phyloP scores from a whole-genome alignment of 2,888 invertebrate genomes.

The Tryphoninae sp. region DNA sequence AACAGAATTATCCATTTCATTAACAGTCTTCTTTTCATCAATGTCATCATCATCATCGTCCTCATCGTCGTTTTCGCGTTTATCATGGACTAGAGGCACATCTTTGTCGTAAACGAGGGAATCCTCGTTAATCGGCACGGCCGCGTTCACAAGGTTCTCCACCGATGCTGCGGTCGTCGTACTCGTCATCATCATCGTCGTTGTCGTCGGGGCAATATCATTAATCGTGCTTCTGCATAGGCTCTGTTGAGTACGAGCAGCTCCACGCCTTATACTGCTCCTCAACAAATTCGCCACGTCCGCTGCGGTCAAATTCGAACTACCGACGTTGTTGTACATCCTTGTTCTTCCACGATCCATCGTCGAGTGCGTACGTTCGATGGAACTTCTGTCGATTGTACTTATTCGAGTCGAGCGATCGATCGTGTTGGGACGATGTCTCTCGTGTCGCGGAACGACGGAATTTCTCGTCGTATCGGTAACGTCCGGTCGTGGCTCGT shows the following conservation, averaged over 20 bases:
- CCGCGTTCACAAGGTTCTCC: constrained; percentile 79
- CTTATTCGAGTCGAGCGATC: constrained; percentile 73
- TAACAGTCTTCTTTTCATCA: constrained; percentile 79
- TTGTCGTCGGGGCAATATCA: constrained; percentile 24
- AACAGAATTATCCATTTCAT: constrained; percentile 77
- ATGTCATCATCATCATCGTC: constrained; percentile 64
- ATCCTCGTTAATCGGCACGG: constrained; percentile 79
- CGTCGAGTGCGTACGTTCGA: constrained; percentile 74
- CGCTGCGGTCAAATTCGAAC: constrained; percentile 82
- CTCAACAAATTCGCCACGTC: constrained; percentile 84
- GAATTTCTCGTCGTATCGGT: constrained; percentile 55
- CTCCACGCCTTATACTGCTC: constrained; percentile 83
- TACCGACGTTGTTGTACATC: constrained; percentile 64
- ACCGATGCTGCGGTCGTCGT: constrained; percentile 74
- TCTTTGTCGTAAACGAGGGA: constrained; percentile 74
- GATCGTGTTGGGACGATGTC: constrained; percentile 74
- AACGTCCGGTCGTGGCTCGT: constrained; percentile 69
- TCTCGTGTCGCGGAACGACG: constrained; percentile 48
- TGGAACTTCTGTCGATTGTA: constrained; percentile 67
- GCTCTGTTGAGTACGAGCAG: constrained; percentile 76
- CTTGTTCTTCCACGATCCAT: constrained; percentile 69
- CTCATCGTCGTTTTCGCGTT: constrained; percentile 56
- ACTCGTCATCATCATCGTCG: constrained; percentile 6
- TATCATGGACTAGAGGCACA: constrained; percentile 74
- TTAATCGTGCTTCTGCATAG: constrained; percentile 71